These are phyloP conservation scores for Oryzias javanicus DNA, from an alignment of 2,113 vertebrate genomes.

Conservation along the genomic window DNA sequence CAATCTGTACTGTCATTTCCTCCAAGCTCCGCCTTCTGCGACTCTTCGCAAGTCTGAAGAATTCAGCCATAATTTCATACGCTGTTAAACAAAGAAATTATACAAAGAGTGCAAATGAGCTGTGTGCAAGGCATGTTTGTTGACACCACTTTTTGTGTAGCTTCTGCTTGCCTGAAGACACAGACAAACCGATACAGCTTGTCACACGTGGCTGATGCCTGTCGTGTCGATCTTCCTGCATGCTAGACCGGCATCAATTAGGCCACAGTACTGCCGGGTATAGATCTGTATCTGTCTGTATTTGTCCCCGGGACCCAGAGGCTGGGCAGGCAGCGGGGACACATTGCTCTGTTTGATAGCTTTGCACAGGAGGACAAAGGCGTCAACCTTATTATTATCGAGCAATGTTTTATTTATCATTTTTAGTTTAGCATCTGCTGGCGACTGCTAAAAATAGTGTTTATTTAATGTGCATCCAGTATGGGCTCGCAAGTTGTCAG, in stretches of 20 bases:
- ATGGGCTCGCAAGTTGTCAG: conserved; percentile 26
- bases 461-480: conserved; percentile 5
- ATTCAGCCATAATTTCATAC: conserved; percentile 44
- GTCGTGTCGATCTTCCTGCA: conserved; percentile 54
- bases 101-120: conserved; percentile 39
- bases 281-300: conserved; percentile 62
- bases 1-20: conserved; percentile 51
- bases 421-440: conserved; percentile 12
- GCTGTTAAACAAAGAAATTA: conserved; percentile 59
- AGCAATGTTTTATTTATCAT: conserved; percentile 10
- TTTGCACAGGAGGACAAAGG: conserved; percentile 19
- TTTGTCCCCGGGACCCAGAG: conserved; percentile 48
- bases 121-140: conserved; percentile 24
- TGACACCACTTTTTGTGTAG: conserved; percentile 35
- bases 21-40: conserved; percentile 49
- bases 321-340: conserved; percentile 42
- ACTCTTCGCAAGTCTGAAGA: conserved; percentile 14
- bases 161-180: conserved; percentile 39
- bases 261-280: conserved; percentile 54
- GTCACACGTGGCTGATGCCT: conserved; percentile 59
- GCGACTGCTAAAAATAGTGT: conserved; percentile 24
- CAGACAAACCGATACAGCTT: conserved; percentile 50
- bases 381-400: conserved; percentile 48
- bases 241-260: conserved; percentile 59
- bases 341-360: conserved; percentile 49